Percentiles rank a stretch among this genome's conserved stretches.
Conservation (phyloP, 1,140 invertebrate genomes). For the Bombus confusus region DNA sequence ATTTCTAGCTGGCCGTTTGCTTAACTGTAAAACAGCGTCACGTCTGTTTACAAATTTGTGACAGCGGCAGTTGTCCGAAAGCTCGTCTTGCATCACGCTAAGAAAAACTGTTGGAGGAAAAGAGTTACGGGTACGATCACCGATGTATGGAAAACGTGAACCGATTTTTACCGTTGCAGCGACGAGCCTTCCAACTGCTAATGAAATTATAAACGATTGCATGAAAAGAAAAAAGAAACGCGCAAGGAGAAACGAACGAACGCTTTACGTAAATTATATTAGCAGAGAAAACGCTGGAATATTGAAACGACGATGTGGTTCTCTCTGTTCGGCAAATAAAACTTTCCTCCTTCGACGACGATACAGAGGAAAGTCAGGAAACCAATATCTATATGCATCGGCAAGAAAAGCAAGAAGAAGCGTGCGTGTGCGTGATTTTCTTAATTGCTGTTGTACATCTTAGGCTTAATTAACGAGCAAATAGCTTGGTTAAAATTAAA, state of each 20-base stretch:
- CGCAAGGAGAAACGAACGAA: not conserved
- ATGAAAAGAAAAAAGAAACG: not conserved
- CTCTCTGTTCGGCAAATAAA: not conserved
- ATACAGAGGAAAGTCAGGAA: too few species aligned
- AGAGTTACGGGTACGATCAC: not conserved
- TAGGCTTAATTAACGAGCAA: not conserved
- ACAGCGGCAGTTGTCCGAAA: slow-evolving; percentile 31
- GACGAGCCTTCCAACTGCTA: not conserved
- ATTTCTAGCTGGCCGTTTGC: slow-evolving; percentile 40
- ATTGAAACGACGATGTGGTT: not conserved
- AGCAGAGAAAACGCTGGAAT: not conserved
- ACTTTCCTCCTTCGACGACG: not conserved
- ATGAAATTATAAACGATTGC: slow-evolving; percentile 20
- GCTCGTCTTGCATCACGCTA: not conserved
- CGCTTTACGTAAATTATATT: slow-evolving; percentile 42
- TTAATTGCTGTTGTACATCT: too few species aligned
- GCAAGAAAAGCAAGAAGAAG: not conserved
- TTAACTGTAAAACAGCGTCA: slow-evolving; percentile 58
- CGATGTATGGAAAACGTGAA: not conserved
- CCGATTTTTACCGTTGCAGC: not conserved
- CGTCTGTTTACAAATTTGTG: slow-evolving; percentile 34
- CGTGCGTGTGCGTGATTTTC: too few species aligned
- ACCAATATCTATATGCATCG: not conserved
- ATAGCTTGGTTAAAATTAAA: not conserved
- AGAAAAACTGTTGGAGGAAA: not conserved